These are phyloP conservation scores for Pomatorhinus ruficollis DNA, from an alignment of 2,113 vertebrate species.

Conservation along the genomic window DNA sequence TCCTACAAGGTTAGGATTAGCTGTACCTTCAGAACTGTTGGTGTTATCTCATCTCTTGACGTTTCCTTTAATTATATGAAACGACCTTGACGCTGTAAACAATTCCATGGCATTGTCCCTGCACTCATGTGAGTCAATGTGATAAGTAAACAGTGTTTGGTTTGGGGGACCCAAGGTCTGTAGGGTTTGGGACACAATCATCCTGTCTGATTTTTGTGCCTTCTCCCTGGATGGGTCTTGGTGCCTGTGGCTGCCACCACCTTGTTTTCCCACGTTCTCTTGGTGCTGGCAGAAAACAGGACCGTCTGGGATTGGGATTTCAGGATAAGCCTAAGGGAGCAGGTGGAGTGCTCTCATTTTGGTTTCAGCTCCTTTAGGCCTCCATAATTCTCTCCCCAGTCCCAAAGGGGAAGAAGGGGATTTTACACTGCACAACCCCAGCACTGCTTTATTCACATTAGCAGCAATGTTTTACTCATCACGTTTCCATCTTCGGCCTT, in stretches of 20 bases:
- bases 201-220: neutral
- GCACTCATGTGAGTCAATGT: neutral
- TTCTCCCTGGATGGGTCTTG: neutral
- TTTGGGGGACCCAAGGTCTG: neutral
- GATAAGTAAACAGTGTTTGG: neutral
- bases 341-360: neutral
- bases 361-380: neutral
- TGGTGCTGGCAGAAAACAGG: neutral
- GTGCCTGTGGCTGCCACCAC: fast-evolving
- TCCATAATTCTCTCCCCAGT: neutral
- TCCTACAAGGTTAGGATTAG: neutral
- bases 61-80: constrained; percentile 49
- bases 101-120: constrained; percentile 40
- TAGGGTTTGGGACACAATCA: neutral
- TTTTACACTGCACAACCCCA: neutral
- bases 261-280: neutral
- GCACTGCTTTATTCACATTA: neutral
- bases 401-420: neutral
- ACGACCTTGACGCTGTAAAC: constrained; percentile 21
- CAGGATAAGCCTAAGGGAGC: neutral
- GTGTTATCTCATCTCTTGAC: constrained; percentile 45
- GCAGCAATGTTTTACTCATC: neutral
- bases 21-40: neutral
- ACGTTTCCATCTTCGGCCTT: fast-evolving
- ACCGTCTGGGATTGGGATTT: neutral